Conservation (phyloP, 2,888 invertebrate species). For the Nasonovia ribisnigri region DNA sequence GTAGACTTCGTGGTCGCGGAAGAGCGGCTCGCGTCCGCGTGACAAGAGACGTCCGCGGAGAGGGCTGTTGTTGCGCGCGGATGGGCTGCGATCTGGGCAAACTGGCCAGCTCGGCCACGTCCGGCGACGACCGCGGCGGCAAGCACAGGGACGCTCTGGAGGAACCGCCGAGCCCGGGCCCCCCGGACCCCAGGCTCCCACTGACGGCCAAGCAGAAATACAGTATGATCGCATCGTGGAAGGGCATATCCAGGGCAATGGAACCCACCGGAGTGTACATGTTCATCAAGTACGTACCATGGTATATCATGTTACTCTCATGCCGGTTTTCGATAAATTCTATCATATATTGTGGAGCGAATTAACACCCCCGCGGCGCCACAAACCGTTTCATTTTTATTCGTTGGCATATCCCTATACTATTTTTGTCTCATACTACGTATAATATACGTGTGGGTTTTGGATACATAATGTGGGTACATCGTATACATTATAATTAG, state of each 20-base stretch:
- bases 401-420: neutral
- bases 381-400: neutral
- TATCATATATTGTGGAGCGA: neutral
- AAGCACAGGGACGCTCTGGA: constrained; percentile 69
- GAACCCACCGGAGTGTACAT: constrained; percentile 90
- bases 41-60: neutral
- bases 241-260: constrained; percentile 89
- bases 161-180: constrained; percentile 76
- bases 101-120: constrained; percentile 74
- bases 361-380: neutral
- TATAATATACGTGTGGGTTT: neutral
- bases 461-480: neutral
- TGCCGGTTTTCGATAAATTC: neutral
- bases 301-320: neutral
- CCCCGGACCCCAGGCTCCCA: constrained; percentile 84
- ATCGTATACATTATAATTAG: neutral
- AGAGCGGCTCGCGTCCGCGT: neutral
- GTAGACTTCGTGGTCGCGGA: neutral
- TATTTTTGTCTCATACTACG: neutral
- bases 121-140: constrained; percentile 71
- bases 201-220: constrained; percentile 89
- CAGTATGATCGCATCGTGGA: constrained; percentile 91
- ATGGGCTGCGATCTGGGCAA: constrained; percentile 87
- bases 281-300: constrained; percentile 88
- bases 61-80: constrained; percentile 2